Conservation (phyloP, 2,888 invertebrate genomes). For the Acanthosepion pharaonis region DNA sequence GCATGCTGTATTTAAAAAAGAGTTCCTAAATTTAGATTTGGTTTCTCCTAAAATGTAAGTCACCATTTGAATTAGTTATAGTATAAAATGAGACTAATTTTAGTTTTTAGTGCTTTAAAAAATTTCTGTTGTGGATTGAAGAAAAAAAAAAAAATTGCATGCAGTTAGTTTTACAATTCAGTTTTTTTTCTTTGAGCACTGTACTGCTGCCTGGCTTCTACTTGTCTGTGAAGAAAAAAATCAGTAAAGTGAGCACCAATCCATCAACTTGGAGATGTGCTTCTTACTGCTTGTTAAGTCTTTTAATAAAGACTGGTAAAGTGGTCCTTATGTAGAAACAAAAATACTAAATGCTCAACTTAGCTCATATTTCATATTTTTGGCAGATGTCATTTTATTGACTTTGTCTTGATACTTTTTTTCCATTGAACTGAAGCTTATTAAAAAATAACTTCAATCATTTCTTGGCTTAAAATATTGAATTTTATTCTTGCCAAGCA, state of each 20-base stretch:
- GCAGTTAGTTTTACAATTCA: not conserved
- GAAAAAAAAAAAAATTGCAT: not conserved
- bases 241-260: slow-evolving; percentile 7
- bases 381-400: too few species aligned
- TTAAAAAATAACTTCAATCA: too few species aligned
- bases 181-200: not conserved
- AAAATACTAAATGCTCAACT: too few species aligned
- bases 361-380: too few species aligned
- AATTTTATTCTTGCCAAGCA: too few species aligned
- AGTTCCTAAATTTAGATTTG: not conserved
- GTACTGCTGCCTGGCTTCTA: slow-evolving; percentile 44
- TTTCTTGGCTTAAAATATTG: too few species aligned
- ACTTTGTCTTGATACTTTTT: too few species aligned
- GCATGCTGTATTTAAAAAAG: not conserved
- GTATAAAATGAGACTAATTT: not conserved
- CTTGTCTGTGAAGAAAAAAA: not conserved
- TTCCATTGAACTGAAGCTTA: too few species aligned
- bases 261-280: not conserved
- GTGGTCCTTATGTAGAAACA: too few species aligned
- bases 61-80: not conserved
- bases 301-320: too few species aligned
- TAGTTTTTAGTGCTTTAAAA: slow-evolving; percentile 23
- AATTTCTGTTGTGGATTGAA: not conserved
- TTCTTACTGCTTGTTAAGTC: not conserved
- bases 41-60: not conserved